Conservation (phyloP, 2,113 vertebrate species). For the Xiphias gladius region DNA sequence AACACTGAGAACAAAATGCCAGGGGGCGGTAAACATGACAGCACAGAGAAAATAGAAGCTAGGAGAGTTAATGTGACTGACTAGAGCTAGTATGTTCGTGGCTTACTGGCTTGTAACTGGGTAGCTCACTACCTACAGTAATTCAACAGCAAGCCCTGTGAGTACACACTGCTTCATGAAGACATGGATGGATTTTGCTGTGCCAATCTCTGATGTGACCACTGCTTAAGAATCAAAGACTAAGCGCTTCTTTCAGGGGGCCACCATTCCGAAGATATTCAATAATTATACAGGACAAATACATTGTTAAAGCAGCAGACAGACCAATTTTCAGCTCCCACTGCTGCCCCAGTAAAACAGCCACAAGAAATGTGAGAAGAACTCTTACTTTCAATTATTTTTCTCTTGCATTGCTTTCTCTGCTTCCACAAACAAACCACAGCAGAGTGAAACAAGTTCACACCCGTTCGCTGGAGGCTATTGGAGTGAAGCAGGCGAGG, state of each 20-base stretch:
- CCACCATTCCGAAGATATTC: not conserved
- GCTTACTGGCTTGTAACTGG: no score
- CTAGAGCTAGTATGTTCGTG: no score
- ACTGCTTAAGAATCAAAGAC: not conserved
- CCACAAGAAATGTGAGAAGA: not conserved
- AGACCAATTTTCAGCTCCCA: not conserved
- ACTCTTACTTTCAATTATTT: not conserved
- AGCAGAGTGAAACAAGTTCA: not conserved
- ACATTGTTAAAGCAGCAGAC: not conserved
- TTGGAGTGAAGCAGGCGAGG: constrained; percentile 28
- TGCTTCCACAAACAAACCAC: constrained; percentile 3
- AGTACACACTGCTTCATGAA: no score
- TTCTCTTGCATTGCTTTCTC: not conserved
- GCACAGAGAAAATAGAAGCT: no score
- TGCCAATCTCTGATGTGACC: not conserved
- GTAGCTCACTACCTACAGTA: no score
- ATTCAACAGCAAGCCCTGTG: no score
- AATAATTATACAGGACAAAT: not conserved
- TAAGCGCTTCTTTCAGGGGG: not conserved
- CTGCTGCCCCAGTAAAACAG: not conserved
- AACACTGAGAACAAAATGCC: no score
- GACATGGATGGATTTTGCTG: not conserved
- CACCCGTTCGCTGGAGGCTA: constrained; percentile 25
- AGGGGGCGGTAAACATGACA: no score
- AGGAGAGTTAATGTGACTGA: no score